Evolutionary conservation across 2,888 invertebrate genomes (phyloP), one percentile per base, ranked within the genome.

Genomic region (Mimumesa dahlbomi): DNA sequence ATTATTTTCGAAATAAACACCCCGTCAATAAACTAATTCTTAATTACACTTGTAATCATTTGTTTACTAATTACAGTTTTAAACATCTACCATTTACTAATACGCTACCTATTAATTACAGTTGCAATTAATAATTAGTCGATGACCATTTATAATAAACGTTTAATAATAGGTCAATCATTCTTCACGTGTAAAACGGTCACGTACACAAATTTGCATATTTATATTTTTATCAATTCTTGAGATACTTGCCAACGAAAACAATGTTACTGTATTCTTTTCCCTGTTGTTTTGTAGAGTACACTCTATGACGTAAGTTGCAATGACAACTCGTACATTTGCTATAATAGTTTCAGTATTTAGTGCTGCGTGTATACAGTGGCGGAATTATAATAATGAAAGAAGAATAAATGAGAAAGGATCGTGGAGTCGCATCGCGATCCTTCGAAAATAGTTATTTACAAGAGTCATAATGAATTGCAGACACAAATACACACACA

Each of bases 61-160:
- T n/a, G n/a, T 22, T 42, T 40, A 53, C 36, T 29, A 46, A 36
- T 46, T 73, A 22, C 25, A 40, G 38, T 29, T 36, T 68, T 50
- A 29, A 40, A 58, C 22, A 9, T 14, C 9, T 63, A 52, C 9
- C 34, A 65, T 3, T 14, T 9, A 48, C 40, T 19, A 65, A 56
- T 52, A 31, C 14, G 25, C 21, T 57, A 48, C 40, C 49, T 57
- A 50, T 18, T 21, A 45, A 53, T 68, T 45, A 59, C 46, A 34
- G 52, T 21, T 58, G 49, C 38, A 61, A 74, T 70, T 61, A 75
- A 59, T 29, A 48, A 66, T 42, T 38, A 36, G 11, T 54, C 31
- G 19, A 43, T 18, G 38, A 45, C n/a, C 19, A 22, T 29, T 29
- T 18, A 31, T 13, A 45, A 52, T 14, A 13, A 25, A 25, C 36